A percentile compares a stretch with the other conserved stretches of the same genome.
These are phyloP conservation scores for Drosophila trapezifrons DNA, from an alignment of 1,140 invertebrate species.

Conservation along the genomic window DNA sequence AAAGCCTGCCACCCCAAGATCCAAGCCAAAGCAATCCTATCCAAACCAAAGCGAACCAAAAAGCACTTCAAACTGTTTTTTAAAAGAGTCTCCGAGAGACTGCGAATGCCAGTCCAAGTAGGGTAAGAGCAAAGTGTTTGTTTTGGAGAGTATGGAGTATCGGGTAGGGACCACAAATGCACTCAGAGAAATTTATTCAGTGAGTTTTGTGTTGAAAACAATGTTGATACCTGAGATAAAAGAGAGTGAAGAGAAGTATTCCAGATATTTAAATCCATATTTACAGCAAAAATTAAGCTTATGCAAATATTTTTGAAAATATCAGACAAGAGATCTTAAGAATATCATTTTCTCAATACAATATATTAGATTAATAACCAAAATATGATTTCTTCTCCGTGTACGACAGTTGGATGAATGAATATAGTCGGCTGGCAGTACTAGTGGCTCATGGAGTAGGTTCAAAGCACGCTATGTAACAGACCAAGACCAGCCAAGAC, in stretches of 20 bases:
- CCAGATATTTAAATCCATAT: no score
- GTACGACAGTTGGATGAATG: conserved; percentile 73
- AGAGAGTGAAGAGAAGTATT: no score
- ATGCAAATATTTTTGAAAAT: no score
- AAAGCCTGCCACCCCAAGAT: conserved; percentile 52
- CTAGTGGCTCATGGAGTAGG: conserved; percentile 61
- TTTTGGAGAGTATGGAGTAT: conserved; percentile 58
- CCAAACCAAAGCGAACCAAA: conserved; percentile 34
- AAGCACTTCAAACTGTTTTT: conserved; percentile 80
- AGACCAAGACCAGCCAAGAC: conserved; percentile 74
- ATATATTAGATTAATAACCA: background rate
- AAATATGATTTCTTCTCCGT: background rate
- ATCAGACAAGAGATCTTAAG: background rate
- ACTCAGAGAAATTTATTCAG: background rate
- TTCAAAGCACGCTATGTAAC: conserved; percentile 78
- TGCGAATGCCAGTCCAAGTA: conserved; percentile 56
- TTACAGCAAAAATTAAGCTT: no score
- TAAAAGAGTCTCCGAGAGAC: conserved; percentile 46
- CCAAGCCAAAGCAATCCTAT: conserved; percentile 55
- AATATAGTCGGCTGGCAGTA: conserved; percentile 59
- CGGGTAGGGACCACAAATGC: conserved; percentile 25
- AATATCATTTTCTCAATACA: background rate
- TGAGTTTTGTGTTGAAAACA: no score
- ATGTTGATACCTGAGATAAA: no score
- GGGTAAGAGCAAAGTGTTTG: conserved; percentile 73